Conservation (phyloP, 2,888 invertebrate genomes). For the Acrobasis suavella region DNA sequence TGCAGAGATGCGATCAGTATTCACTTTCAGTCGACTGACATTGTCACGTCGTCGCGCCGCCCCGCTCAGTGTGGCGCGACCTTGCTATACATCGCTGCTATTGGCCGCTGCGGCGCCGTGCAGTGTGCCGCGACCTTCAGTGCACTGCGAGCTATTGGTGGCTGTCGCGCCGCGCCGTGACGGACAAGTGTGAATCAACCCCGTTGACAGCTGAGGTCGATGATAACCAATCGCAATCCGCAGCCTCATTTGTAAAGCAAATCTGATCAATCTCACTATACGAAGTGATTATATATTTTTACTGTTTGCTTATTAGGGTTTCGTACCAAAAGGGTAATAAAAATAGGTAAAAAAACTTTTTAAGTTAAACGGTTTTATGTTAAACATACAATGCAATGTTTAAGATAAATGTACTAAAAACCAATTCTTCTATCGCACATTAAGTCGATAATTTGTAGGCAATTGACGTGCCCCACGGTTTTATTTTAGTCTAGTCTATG, state of each 20-base stretch:
- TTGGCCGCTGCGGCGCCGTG: not conserved
- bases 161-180: not conserved
- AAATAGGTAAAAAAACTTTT: too few species aligned
- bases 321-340: too few species aligned
- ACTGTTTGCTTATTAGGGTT: too few species aligned
- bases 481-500: too few species aligned
- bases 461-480: too few species aligned
- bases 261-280: not conserved
- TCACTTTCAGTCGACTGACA: not conserved
- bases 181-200: not conserved
- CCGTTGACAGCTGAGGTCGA: not conserved
- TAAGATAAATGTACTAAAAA: too few species aligned
- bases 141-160: slow-evolving; percentile 3
- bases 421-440: too few species aligned
- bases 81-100: slow-evolving; percentile 1
- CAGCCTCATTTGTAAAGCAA: not conserved
- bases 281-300: too few species aligned
- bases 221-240: not conserved
- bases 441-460: too few species aligned
- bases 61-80: not conserved
- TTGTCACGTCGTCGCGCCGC: slow-evolving; percentile 21
- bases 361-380: too few species aligned
- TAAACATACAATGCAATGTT: too few species aligned
- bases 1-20: not conserved
- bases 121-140: not conserved